These are phyloP conservation scores for Latrodectus hesperus DNA, from an alignment of 2,888 invertebrate species.

Conservation along the genomic window DNA sequence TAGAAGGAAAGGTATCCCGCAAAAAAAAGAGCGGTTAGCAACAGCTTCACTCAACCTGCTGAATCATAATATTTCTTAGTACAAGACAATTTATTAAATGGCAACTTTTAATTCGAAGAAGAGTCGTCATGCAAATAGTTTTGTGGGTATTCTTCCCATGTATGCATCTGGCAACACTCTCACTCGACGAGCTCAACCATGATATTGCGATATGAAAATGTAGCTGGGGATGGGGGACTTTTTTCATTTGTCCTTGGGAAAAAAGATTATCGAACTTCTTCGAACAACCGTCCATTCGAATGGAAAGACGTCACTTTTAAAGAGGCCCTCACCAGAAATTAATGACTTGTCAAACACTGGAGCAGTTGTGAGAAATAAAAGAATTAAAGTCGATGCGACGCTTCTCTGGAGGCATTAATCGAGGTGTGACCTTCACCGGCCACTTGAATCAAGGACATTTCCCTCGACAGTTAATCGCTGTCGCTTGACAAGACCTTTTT, in stretches of 20 bases:
- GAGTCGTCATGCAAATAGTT: no score
- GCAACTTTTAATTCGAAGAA: no score
- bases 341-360: conserved; percentile 51
- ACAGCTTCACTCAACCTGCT: no score
- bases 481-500: conserved; percentile 9
- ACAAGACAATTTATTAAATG: no score
- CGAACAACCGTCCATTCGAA: conserved; percentile 12
- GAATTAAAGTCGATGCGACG: conserved; percentile 37
- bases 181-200: no score
- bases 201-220: no score
- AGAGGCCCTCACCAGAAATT: conserved; percentile 19
- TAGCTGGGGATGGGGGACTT: no score
- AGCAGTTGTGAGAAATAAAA: conserved; percentile 36
- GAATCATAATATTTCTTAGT: no score
- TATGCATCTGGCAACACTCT: no score
- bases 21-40: no score
- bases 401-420: conserved; percentile 45
- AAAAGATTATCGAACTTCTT: conserved; percentile 3
- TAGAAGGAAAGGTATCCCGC: no score
- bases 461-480: conserved; percentile 1
- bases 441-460: conserved; percentile 42
- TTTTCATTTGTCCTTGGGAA: conserved; percentile 29
- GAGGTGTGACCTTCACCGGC: conserved; percentile 43
- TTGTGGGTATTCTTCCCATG: no score
- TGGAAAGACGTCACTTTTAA: conserved; percentile 33